Evolutionary conservation across 2,113 vertebrate species (phyloP), one percentile per base, ranked within the genome.

Genomic region (Eclectus roratus): DNA sequence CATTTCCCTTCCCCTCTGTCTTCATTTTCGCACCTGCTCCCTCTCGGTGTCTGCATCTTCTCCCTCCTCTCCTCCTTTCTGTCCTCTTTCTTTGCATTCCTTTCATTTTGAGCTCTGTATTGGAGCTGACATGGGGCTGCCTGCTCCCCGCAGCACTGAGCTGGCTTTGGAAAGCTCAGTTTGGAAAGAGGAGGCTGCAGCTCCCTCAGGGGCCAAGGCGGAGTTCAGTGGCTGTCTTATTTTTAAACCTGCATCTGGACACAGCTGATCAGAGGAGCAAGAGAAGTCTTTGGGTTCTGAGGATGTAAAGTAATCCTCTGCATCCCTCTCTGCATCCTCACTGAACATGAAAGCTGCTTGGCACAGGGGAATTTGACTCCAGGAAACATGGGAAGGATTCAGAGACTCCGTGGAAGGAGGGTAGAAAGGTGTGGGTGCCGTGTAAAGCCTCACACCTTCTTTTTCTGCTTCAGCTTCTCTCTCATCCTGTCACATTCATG

Each of bases 231-330:
- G 68, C 94, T 96, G 56, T 89, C 91, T 93, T 91, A 80, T 53
- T 96, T 90, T 97, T 88, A 94, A 93, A 86, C 92, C 93, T 90
- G 84, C 88, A 63, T 93, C 79, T 91, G 80, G 89, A 91, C 73
- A 47, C 44, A 56, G 79, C 86, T 95, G 91, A 92, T 93, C 64
- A 93, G 86, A 96, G 74, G 28, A 92, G 86, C 85, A 82, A 65
- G 56, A 63, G 71, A 73, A 95, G 53, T 81, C 83, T 61, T 78
- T 4, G 31, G 72, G 47, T 83, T 94, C 72, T 68, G 91, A 65
- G 39, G 76, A 72, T 1, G 2, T 17, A 14, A 61, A 68, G n/a
- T 43, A 86, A 80, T 61, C 39, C 46, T 86, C 47, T 87, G 49
- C 56, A 47, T 78, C 71, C 20, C 52, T 5, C n/a, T 58, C 55